Base-by-base conservation (phyloP, 2,888 invertebrate species). In the Reticulitermes lucifugus region DNA sequence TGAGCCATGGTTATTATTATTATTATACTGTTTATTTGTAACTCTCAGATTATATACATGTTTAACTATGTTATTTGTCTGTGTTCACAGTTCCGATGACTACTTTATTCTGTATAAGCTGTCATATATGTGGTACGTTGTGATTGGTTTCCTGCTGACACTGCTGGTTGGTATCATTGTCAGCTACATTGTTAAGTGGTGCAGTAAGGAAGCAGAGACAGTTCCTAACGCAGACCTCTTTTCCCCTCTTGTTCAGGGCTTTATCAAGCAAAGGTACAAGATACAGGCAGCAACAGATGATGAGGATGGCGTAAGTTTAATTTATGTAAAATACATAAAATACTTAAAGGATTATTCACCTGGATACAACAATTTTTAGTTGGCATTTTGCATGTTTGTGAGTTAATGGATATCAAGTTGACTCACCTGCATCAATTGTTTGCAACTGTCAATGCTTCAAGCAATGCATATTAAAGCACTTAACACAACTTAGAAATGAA, bases 191-290 rank as follows among this genome's bases (percentile, higher is more conserved):
- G 89, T 89, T 77, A 89, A 89, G n/a, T 88, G 88, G 87, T 88
- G 90, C 0, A 89, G 88, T 87, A 82, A 88, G 41, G 88, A 90
- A 0, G 88, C 89, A 14, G 88, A 89, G 10, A 90, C 89, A 2
- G 89, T 90, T 80, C 90, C 91, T 77, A 93, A 94, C 89, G 92
- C 93, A 0, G 92, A 93, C 89, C 91, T 94, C 22, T 94, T 94
- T 89, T 90, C 93, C 79, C 93, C 94, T 5, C 91, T 92, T 1
- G 86, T 94, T 51, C 93, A 93, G 0, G 91, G 89, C 12, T 83
- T 41, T 35, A n/a, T 86, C 9, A 77, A 43, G 21, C 77, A 55
- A 25, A 75, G 41, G 25, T 59, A 65, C 14, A 60, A 46, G 0
- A 14, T 21, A 29, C 65, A 77, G n/a, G 35, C 41, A 41, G 18